Evolutionary conservation across 1,140 invertebrate species (phyloP).

Genomic region (Gonatopus flavifemur): DNA sequence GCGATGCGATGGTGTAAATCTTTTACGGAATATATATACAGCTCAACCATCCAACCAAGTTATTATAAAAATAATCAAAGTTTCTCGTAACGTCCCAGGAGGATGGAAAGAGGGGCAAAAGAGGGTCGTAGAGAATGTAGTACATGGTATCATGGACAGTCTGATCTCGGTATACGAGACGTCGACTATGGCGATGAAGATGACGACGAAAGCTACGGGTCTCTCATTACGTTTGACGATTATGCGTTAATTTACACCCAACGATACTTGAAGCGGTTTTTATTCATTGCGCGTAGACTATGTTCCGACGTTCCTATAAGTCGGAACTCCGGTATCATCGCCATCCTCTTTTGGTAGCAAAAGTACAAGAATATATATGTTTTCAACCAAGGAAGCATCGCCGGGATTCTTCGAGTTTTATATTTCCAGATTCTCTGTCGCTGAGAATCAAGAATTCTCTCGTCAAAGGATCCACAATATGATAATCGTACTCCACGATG

Average conservation of each 20-base stretch:
- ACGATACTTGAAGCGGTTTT: slow-evolving; percentile 60
- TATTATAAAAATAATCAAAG: slow-evolving; percentile 60
- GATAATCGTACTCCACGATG: slow-evolving; percentile 51
- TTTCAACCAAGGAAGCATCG: too few species aligned
- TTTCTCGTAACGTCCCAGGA: slow-evolving; percentile 33
- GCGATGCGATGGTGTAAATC: too few species aligned
- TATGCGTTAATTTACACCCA: slow-evolving; percentile 59
- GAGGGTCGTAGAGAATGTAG: slow-evolving; percentile 4
- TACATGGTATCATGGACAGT: slow-evolving; percentile 1
- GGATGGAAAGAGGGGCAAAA: slow-evolving; percentile 7
- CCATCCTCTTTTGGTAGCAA: slow-evolving; percentile 28
- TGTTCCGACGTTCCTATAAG: slow-evolving; percentile 12
- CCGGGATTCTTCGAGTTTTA: slow-evolving; percentile 38
- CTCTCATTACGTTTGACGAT: slow-evolving; percentile 59
- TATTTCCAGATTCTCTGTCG: slow-evolving; percentile 31
- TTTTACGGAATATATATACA: too few species aligned
- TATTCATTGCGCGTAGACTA: slow-evolving; percentile 56
- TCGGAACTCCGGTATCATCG: too few species aligned
- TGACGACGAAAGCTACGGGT: slow-evolving; percentile 19
- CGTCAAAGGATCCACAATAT: slow-evolving; percentile 52
- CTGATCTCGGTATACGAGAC: slow-evolving; percentile 13
- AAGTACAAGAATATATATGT: slow-evolving; percentile 22
- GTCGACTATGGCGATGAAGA: slow-evolving; percentile 7
- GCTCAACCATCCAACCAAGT: too few species aligned
- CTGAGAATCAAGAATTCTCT: slow-evolving; percentile 22